Percentiles rank a stretch among this genome's conserved stretches.
Conservation (phyloP, 2,888 invertebrate species). For the Epirrhoe alternata region DNA sequence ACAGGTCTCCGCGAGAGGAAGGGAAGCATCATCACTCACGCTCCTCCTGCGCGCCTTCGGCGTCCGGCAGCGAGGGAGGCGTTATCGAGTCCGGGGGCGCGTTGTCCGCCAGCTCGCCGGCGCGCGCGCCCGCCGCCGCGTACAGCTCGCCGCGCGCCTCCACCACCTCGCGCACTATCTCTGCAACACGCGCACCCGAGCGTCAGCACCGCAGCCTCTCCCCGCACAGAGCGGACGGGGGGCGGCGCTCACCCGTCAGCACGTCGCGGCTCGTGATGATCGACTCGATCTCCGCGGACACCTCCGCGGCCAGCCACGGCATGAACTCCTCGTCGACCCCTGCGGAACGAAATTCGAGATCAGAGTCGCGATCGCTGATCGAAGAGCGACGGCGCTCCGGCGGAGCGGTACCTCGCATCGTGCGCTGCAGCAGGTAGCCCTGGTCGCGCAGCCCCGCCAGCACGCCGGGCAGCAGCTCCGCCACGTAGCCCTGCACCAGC, state of each 20-base stretch:
- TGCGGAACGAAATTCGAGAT: slow-evolving; percentile 53
- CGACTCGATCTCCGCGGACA: slow-evolving; percentile 91
- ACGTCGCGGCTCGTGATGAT: slow-evolving; percentile 93
- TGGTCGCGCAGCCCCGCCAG: slow-evolving; percentile 92
- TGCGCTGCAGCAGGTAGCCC: slow-evolving; percentile 87
- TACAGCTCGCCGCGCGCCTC: slow-evolving; percentile 89
- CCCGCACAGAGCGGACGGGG: neutral
- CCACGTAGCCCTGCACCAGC: slow-evolving; percentile 94
- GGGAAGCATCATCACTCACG: slow-evolving; percentile 2
- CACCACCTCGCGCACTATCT: slow-evolving; percentile 91
- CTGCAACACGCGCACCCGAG: slow-evolving; percentile 62
- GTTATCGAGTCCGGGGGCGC: slow-evolving; percentile 28
- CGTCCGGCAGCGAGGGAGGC: slow-evolving; percentile 42
- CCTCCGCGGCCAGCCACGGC: slow-evolving; percentile 94
- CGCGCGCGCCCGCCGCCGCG: slow-evolving; percentile 71
- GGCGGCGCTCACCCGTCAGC: slow-evolving; percentile 85
- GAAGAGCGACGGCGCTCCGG: neutral
- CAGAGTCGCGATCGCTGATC: no score
- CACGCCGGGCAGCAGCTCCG: slow-evolving; percentile 93
- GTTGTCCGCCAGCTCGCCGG: slow-evolving; percentile 44
- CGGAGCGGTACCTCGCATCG: slow-evolving; percentile 79
- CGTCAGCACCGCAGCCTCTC: neutral
- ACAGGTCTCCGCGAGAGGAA: slow-evolving; percentile 23
- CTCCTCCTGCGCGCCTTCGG: slow-evolving; percentile 53
- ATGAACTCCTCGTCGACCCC: slow-evolving; percentile 92